Evolutionary conservation across 1,140 invertebrate species (phyloP), one percentile per base, ranked within the genome.

Genomic region (Meloidogyne hapla): DNA sequence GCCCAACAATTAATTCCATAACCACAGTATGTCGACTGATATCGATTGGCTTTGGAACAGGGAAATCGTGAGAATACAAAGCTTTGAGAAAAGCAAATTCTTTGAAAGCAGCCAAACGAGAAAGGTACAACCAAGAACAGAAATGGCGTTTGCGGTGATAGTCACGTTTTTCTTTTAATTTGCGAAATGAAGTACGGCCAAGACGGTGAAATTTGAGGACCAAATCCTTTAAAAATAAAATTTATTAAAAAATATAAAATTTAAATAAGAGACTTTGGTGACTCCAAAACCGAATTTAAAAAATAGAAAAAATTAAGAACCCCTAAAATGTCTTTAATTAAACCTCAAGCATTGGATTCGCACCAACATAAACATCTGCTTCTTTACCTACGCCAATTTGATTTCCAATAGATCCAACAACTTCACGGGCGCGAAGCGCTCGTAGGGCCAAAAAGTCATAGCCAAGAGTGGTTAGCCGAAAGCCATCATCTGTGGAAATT

Each of bases 311-410:
- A 26, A 71, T 12, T 48, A 9, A 66, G 2, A 23, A 45, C 28
- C 21, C 23, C 45, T 12, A 9, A 18, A n/a, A n/a, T 8, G 13
- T 71, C 42, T 18, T 18, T n/a, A 73, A 73, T 9, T 10, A 70
- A 42, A 74, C 73, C 38, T 74, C 70, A 15, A 80, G 62, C 21
- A 84, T 79, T 0, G 84, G 74, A 68, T 85, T 84, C 25, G 86
- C 84, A 21, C 79, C 84, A 45, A 86, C 86, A 69, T 84, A 86
- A 33, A 86, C 82, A 75, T 86, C 84, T 38, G 91, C 98, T 88
- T 98, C 96, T 89, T 99, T 99, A 28, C 96, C 97, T 66, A 97
- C 93, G 56, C 96, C 97, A 87, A 99, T 98, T 89, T 99, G 95
- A 89, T 94, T 97, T 12, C 97, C 97, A 89, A 99, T 94, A 15